phyloP scores from a whole-genome alignment of 1,140 invertebrate species.

The Battus philenor region DNA sequence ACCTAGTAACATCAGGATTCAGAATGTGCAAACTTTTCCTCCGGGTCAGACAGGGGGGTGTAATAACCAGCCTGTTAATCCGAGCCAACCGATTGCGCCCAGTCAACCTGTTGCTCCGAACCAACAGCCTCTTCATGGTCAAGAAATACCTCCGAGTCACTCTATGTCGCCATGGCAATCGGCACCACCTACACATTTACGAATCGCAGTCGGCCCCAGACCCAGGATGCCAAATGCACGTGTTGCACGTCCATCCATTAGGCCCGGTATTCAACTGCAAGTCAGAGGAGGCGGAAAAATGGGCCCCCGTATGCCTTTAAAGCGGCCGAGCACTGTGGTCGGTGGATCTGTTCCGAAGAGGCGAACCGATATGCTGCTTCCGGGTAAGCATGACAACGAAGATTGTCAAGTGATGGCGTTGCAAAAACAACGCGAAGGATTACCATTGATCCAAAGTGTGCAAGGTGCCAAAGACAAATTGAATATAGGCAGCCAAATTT shows the following conservation, averaged over 20 bases:
- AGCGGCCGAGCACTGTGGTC: conserved; percentile 39
- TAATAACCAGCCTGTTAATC: conserved; percentile 20
- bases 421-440: conserved; percentile 82
- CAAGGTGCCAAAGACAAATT: conserved; percentile 77
- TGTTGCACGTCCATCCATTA: conserved; percentile 45
- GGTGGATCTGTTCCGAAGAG: conserved; percentile 46
- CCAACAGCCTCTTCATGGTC: conserved; percentile 13
- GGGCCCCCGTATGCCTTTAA: conserved; percentile 56
- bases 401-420: conserved; percentile 79
- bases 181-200: conserved; percentile 43
- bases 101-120: background rate
- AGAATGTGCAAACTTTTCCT: conserved; percentile 63
- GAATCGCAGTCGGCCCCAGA: conserved; percentile 44
- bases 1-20: conserved; percentile 45
- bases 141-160: conserved; percentile 24
- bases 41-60: conserved; percentile 35
- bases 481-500: conserved; percentile 71
- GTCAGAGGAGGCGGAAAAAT: conserved; percentile 43
- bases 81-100: background rate
- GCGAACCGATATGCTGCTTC: conserved; percentile 62
- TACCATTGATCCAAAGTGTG: conserved; percentile 84
- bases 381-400: conserved; percentile 71
- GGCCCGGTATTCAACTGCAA: conserved; percentile 60
- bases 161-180: conserved; percentile 36
- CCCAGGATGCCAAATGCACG: conserved; percentile 48